Evolutionary conservation across 1,140 invertebrate species (phyloP).

Genomic region (Dolichoris vasculosae): DNA sequence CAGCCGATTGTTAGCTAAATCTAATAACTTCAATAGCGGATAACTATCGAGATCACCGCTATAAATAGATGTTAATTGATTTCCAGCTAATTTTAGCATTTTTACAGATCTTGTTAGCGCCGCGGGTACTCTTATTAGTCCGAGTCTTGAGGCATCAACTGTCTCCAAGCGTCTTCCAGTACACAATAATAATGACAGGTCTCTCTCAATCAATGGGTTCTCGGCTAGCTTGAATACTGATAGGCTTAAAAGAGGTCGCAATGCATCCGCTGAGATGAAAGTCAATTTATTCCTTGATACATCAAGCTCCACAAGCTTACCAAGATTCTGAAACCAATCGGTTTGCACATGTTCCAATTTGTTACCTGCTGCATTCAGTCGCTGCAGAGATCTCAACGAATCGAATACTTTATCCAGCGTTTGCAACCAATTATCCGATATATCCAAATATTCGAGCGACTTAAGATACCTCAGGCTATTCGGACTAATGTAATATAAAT

Average conservation of each 20-base stretch:
- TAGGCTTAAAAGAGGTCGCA: conserved; percentile 84
- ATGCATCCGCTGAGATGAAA: conserved; percentile 81
- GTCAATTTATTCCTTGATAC: conserved; percentile 84
- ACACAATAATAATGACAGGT: conserved; percentile 79
- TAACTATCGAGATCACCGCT: conserved; percentile 93
- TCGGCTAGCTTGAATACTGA: conserved; percentile 84
- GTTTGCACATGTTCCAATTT: conserved; percentile 77
- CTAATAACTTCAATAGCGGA: conserved; percentile 85
- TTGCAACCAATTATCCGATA: conserved; percentile 80
- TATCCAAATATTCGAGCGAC: conserved; percentile 75
- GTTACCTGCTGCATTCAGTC: conserved; percentile 84
- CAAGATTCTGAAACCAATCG: conserved; percentile 79
- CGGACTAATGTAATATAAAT: conserved; percentile 74
- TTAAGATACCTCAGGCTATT: conserved; percentile 72
- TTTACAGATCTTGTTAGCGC: conserved; percentile 89
- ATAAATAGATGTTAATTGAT: conserved; percentile 82
- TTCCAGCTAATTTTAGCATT: conserved; percentile 85
- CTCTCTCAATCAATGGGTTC: conserved; percentile 80
- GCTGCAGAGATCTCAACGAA: conserved; percentile 78
- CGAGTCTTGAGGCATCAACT: conserved; percentile 87
- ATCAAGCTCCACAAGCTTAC: conserved; percentile 84
- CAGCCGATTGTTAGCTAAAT: conserved; percentile 87
- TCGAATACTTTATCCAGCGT: conserved; percentile 76
- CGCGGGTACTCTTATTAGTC: conserved; percentile 86
- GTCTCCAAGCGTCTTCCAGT: conserved; percentile 84